These are phyloP conservation scores for Caenorhabditis becei DNA, from an alignment of 2,888 invertebrate genomes.

Conservation along the genomic window DNA sequence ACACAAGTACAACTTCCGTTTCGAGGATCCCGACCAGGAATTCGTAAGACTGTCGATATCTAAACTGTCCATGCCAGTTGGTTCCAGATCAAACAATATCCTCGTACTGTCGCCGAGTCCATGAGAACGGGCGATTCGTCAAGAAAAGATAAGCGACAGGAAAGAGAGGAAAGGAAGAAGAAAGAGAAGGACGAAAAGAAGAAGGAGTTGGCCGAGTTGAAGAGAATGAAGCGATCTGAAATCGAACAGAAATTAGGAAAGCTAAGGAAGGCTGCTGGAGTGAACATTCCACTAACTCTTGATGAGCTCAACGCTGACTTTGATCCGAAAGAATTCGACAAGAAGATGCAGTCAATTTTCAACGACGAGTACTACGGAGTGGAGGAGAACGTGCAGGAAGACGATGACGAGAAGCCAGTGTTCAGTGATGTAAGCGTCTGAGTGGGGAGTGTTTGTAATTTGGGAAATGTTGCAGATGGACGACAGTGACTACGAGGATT, in stretches of 20 bases:
- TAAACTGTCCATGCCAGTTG: not conserved
- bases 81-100: slow-evolving; percentile 90
- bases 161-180: slow-evolving; percentile 74
- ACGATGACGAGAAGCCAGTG: slow-evolving; percentile 88
- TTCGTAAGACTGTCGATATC: too few relatives aligned
- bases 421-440: slow-evolving; percentile 85
- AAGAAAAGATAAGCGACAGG: slow-evolving; percentile 87
- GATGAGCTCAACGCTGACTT: slow-evolving; percentile 88
- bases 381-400: slow-evolving; percentile 84
- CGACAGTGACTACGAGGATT: slow-evolving; percentile 63
- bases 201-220: slow-evolving; percentile 90
- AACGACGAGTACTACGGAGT: slow-evolving; percentile 91
- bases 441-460: not conserved
- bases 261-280: slow-evolving; percentile 90
- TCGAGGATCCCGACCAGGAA: slow-evolving; percentile 95
- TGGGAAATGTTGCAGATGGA: slow-evolving; percentile 24
- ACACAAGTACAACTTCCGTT: slow-evolving; percentile 95
- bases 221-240: slow-evolving; percentile 88
- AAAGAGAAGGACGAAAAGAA: slow-evolving; percentile 89
- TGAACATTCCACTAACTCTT: slow-evolving; percentile 87
- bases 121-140: slow-evolving; percentile 85
- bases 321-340: slow-evolving; percentile 80
- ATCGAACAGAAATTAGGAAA: slow-evolving; percentile 91
- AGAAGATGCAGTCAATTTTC: slow-evolving; percentile 86
- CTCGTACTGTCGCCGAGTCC: slow-evolving; percentile 90